phyloP scores from a whole-genome alignment of 2,888 invertebrate genomes.

The Lottia gigantea region DNA sequence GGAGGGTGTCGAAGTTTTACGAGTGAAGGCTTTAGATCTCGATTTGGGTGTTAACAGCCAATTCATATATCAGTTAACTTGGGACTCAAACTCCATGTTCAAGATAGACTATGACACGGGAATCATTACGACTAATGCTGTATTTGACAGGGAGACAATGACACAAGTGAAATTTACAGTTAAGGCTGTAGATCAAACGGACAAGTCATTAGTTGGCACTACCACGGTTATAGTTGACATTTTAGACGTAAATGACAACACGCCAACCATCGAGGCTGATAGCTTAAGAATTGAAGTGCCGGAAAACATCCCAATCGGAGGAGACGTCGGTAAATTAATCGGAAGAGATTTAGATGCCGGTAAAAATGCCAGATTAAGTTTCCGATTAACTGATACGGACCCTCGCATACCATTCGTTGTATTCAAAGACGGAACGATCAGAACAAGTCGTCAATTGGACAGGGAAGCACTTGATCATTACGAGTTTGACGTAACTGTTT shows the following conservation, averaged over 20 bases:
- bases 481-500: constrained; percentile 47
- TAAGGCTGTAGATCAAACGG: constrained; percentile 46
- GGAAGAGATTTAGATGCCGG: constrained; percentile 50
- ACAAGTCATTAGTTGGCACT: constrained; percentile 35
- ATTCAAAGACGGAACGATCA: constrained; percentile 40
- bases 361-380: constrained; percentile 39
- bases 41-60: constrained; percentile 21
- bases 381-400: constrained; percentile 1
- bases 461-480: constrained; percentile 43
- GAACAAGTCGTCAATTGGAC: constrained; percentile 43
- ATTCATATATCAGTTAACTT: constrained; percentile 16
- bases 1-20: constrained; percentile 45
- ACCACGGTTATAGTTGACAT: constrained; percentile 49
- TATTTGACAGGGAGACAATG: constrained; percentile 49
- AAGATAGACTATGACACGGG: constrained; percentile 48
- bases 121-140: constrained; percentile 41
- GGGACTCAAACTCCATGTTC: constrained; percentile 32
- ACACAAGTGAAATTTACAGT: constrained; percentile 45
- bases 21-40: constrained; percentile 46
- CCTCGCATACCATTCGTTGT: constrained; percentile 45
- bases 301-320: constrained; percentile 41
- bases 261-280: constrained; percentile 41
- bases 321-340: constrained; percentile 43
- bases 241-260: constrained; percentile 51
- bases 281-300: constrained; percentile 40